Percentiles rank a stretch among this genome's conserved stretches.
These are phyloP conservation scores for Hycleus cichorii DNA, from an alignment of 1,140 invertebrate species.

Conservation along the genomic window DNA sequence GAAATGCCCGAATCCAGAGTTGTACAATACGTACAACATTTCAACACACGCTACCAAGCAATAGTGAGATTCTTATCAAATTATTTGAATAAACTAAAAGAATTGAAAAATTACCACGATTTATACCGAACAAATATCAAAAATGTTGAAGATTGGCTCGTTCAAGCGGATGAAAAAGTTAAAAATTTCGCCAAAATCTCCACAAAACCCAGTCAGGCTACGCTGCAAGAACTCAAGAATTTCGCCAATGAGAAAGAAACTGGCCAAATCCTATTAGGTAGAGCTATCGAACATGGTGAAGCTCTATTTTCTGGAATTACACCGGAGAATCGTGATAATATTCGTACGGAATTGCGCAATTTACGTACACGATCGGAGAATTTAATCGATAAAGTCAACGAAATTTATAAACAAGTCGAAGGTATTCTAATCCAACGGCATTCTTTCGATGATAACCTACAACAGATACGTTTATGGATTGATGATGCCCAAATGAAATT, in stretches of 20 bases:
- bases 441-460: slow-evolving; percentile 83
- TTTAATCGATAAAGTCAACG: slow-evolving; percentile 75
- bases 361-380: slow-evolving; percentile 77
- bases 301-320: slow-evolving; percentile 78
- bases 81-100: slow-evolving; percentile 60
- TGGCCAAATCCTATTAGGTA: slow-evolving; percentile 70
- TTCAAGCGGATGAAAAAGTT: slow-evolving; percentile 63
- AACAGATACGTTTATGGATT: slow-evolving; percentile 75
- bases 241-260: slow-evolving; percentile 68
- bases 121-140: slow-evolving; percentile 59
- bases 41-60: slow-evolving; percentile 68
- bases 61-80: slow-evolving; percentile 62
- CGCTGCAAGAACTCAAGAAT: slow-evolving; percentile 66
- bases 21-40: slow-evolving; percentile 68
- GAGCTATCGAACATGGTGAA: slow-evolving; percentile 78
- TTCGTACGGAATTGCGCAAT: slow-evolving; percentile 72
- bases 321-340: slow-evolving; percentile 74
- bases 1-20: slow-evolving; percentile 75
- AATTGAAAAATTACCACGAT: slow-evolving; percentile 57
- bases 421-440: slow-evolving; percentile 78
- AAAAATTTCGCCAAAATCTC: slow-evolving; percentile 59
- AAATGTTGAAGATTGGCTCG: slow-evolving; percentile 72
- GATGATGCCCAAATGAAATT: slow-evolving; percentile 64
- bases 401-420: slow-evolving; percentile 78
- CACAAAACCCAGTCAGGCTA: slow-evolving; percentile 58